Percentiles rank a stretch among this genome's conserved stretches.
Evolutionary conservation across 2,113 vertebrate genomes (phyloP).

Genomic region (Antennarius striatus): DNA sequence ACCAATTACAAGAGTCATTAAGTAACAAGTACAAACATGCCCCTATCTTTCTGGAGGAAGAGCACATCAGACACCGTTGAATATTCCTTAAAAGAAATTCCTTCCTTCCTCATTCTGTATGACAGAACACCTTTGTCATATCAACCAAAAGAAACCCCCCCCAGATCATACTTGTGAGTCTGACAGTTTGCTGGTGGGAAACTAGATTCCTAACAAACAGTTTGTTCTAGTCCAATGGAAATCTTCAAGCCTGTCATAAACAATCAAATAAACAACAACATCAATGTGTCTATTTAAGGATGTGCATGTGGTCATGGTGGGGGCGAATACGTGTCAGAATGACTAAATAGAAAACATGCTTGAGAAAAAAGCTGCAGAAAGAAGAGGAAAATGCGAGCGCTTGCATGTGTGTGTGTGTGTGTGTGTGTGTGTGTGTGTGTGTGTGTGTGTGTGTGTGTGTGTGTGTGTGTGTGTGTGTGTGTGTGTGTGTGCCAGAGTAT

Average conservation of each 20-base stretch:
- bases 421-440: slow-evolving; percentile 38
- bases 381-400: slow-evolving; percentile 22
- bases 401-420: slow-evolving; percentile 1
- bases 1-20: slow-evolving; percentile 10
- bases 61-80: neutral
- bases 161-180: slow-evolving; percentile 22
- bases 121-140: slow-evolving; percentile 17
- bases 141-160: slow-evolving; percentile 21
- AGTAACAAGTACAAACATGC: slow-evolving; percentile 20
- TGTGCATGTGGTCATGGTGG: neutral
- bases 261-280: slow-evolving; percentile 49
- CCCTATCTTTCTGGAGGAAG: neutral
- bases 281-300: slow-evolving; percentile 52
- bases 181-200: slow-evolving; percentile 45
- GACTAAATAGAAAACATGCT: neutral
- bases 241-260: slow-evolving; percentile 33
- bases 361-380: slow-evolving; percentile 13
- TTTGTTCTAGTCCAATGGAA: slow-evolving; percentile 33
- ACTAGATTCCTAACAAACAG: slow-evolving; percentile 40
- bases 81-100: slow-evolving; percentile 1
- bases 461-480: neutral
- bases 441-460: slow-evolving; percentile 34
- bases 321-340: slow-evolving; percentile 23
- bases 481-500: slow-evolving; percentile 40
- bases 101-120: slow-evolving; percentile 8